Conservation (phyloP, 2,113 vertebrate genomes). For the Protobothrops flavoviridis region DNA sequence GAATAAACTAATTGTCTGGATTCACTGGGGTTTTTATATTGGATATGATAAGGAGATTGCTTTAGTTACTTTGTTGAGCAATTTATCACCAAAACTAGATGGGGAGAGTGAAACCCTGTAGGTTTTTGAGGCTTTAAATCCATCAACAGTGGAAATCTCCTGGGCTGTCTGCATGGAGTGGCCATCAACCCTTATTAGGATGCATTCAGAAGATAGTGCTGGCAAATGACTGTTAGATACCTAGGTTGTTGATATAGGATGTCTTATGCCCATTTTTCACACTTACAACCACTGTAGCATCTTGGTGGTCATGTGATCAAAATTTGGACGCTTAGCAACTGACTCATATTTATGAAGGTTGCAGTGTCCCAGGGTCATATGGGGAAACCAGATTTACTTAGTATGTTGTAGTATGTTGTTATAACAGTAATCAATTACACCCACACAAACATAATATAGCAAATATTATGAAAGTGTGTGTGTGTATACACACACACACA, state of each 20-base stretch:
- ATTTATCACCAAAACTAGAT: background rate
- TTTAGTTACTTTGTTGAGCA: background rate
- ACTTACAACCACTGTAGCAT: background rate
- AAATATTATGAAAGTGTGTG: background rate
- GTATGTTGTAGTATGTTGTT: background rate
- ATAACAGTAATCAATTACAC: background rate
- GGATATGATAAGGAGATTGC: background rate
- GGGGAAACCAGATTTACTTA: background rate
- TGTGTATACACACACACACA: background rate
- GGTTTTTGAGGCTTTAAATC: background rate
- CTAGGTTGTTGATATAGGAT: background rate
- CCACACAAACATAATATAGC: no score
- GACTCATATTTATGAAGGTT: background rate
- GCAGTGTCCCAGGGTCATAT: background rate
- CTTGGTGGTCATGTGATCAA: background rate
- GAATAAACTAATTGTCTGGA: background rate
- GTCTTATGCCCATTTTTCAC: background rate
- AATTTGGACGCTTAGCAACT: background rate
- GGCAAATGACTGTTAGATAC: background rate
- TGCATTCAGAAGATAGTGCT: background rate
- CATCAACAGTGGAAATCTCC: background rate
- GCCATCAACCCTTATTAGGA: background rate
- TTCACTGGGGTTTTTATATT: background rate
- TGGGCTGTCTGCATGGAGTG: background rate
- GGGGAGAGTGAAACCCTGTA: background rate